Conservation (phyloP, 2,797 vertebrate genomes). For the Catharus ustulatus region DNA sequence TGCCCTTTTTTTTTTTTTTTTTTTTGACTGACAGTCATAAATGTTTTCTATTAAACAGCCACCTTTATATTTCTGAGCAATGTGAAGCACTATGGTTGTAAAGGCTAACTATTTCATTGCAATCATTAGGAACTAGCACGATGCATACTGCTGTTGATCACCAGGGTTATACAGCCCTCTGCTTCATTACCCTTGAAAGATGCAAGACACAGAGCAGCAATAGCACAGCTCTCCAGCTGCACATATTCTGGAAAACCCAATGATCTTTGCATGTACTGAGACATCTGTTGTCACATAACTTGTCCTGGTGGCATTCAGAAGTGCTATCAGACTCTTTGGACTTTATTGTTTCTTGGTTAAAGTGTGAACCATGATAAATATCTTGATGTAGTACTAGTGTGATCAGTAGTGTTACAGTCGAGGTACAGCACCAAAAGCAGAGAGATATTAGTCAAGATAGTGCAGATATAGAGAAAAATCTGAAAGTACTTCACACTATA, state of each 20-base stretch:
- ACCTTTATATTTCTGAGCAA: not conserved
- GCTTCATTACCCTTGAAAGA: conserved; percentile 48
- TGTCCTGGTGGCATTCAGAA: conserved; percentile 19
- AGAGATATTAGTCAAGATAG: not conserved
- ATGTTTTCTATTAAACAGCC: not conserved
- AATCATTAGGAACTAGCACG: conserved; percentile 7
- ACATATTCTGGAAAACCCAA: conserved; percentile 35
- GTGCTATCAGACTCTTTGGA: not conserved
- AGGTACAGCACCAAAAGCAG: not conserved
- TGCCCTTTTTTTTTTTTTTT: not conserved
- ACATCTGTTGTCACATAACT: not conserved
- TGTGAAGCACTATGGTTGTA: not conserved
- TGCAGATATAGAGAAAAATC: not conserved
- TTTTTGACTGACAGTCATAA: not conserved
- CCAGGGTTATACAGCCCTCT: conserved; percentile 22
- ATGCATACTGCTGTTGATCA: not conserved
- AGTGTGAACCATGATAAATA: not conserved
- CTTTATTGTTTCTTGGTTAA: not conserved
- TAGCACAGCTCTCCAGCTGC: conserved; percentile 24
- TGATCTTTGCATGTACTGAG: not conserved
- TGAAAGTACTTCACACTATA: not conserved
- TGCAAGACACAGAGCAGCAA: conserved; percentile 38
- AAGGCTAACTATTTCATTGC: not conserved
- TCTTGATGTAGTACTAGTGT: not conserved
- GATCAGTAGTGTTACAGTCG: not conserved